These are phyloP conservation scores for Jacana jacana DNA, from an alignment of 2,113 vertebrate species.

Conservation along the genomic window DNA sequence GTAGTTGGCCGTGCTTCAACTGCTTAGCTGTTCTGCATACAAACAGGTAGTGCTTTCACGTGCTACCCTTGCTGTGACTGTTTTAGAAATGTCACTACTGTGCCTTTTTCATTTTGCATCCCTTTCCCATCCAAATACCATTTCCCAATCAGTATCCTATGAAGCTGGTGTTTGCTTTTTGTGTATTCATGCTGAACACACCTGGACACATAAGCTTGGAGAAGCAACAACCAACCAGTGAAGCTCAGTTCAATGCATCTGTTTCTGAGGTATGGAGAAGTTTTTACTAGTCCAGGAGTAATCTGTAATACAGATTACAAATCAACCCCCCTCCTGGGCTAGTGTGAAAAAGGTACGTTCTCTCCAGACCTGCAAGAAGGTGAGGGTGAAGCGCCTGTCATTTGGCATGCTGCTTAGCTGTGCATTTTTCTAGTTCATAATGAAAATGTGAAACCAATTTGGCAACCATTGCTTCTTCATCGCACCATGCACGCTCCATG, in stretches of 20 bases:
- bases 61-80: conserved; percentile 20
- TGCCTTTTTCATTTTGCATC: conserved; percentile 27
- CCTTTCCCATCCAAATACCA: conserved; percentile 24
- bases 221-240: conserved; percentile 67
- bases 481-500: conserved; percentile 62
- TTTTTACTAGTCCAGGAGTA: conserved; percentile 41
- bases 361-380: conserved; percentile 21
- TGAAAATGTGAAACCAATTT: conserved; percentile 57
- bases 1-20: conserved; percentile 47
- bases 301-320: neutral
- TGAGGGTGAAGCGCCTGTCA: conserved; percentile 18
- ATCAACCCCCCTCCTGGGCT: conserved; percentile 19
- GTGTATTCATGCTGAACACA: conserved; percentile 61
- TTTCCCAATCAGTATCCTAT: neutral
- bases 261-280: conserved; percentile 45
- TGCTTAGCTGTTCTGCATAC: conserved; percentile 39
- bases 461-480: conserved; percentile 71
- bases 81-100: neutral
- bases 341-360: conserved; percentile 14
- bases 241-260: conserved; percentile 40
- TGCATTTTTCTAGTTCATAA: conserved; percentile 44
- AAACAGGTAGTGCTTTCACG: conserved; percentile 4
- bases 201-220: conserved; percentile 7
- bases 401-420: conserved; percentile 31
- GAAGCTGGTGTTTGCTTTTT: conserved; percentile 43